Percentiles rank a stretch among this genome's conserved stretches.
These are phyloP conservation scores for Sturnus vulgaris DNA, from an alignment of 2,113 vertebrate genomes.

Conservation along the genomic window DNA sequence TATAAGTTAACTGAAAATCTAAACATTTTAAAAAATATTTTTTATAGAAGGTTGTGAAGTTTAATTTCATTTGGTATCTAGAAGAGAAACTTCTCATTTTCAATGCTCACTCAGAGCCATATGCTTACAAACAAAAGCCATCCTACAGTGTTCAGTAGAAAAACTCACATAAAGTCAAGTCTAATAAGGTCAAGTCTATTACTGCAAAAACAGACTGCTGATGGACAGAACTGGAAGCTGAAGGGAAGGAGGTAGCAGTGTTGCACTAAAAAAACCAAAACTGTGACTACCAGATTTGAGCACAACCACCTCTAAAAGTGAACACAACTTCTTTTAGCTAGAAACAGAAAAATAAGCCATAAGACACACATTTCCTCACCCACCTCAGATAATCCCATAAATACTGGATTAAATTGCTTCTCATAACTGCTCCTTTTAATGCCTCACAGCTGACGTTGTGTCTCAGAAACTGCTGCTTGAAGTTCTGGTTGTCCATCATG, in stretches of 20 bases:
- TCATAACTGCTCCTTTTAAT: background rate
- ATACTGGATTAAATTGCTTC: background rate
- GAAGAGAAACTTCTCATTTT: background rate
- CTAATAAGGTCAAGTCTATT: background rate
- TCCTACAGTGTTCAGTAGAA: background rate
- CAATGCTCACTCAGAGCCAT: background rate
- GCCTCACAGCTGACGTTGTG: constrained; percentile 12
- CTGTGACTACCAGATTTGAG: background rate
- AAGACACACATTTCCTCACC: background rate
- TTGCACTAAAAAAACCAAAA: background rate
- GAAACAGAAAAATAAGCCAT: background rate
- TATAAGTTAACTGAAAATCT: background rate
- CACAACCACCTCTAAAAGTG: background rate
- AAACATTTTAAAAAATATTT: background rate
- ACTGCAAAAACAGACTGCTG: background rate
- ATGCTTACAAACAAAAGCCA: background rate
- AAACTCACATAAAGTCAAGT: background rate
- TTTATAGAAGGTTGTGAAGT: background rate
- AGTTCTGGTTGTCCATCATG: background rate
- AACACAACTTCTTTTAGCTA: background rate
- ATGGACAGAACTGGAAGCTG: background rate
- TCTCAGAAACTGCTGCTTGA: background rate
- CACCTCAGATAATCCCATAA: background rate
- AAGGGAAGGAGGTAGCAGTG: background rate
- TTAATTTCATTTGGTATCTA: constrained; percentile 8